These are phyloP conservation scores for Stegana nigrithorax DNA, from an alignment of 2,888 invertebrate species.

Conservation along the genomic window DNA sequence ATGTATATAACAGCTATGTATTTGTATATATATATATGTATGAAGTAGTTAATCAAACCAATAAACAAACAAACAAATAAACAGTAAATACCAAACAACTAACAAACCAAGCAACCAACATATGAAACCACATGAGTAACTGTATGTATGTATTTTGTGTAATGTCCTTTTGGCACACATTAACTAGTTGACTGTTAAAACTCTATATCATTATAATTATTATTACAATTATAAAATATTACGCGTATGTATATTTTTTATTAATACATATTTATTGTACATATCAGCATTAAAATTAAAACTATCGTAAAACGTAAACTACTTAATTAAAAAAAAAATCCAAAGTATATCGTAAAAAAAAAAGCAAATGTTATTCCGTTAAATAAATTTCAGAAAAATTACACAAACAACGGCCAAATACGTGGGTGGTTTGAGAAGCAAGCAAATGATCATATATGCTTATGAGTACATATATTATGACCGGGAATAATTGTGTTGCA, in stretches of 20 bases:
- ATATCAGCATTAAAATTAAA: background rate
- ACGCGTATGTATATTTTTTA: slow-evolving; percentile 4
- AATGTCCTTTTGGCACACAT: background rate
- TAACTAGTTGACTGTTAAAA: slow-evolving; percentile 2
- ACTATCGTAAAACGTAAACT: background rate
- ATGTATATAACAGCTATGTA: too few species aligned
- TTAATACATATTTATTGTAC: slow-evolving; percentile 7
- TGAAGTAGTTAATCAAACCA: too few species aligned
- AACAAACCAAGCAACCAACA: background rate
- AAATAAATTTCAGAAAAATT: slow-evolving; percentile 8
- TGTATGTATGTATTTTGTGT: background rate
- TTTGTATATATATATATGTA: too few species aligned
- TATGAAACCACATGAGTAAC: background rate
- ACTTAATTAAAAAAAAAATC: background rate
- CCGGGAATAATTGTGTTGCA: too few species aligned
- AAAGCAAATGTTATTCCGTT: slow-evolving; percentile 8
- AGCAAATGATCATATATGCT: background rate
- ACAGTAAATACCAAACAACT: slow-evolving; percentile 28
- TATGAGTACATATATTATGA: background rate
- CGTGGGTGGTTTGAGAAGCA: background rate
- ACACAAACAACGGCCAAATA: background rate
- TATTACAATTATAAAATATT: background rate
- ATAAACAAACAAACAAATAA: too few species aligned
- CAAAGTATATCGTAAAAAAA: background rate
- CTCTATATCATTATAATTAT: slow-evolving; percentile 1